Evolutionary conservation across 2,888 invertebrate species (phyloP), one percentile per base, ranked within the genome.

Genomic region (Gortyna flavago): DNA sequence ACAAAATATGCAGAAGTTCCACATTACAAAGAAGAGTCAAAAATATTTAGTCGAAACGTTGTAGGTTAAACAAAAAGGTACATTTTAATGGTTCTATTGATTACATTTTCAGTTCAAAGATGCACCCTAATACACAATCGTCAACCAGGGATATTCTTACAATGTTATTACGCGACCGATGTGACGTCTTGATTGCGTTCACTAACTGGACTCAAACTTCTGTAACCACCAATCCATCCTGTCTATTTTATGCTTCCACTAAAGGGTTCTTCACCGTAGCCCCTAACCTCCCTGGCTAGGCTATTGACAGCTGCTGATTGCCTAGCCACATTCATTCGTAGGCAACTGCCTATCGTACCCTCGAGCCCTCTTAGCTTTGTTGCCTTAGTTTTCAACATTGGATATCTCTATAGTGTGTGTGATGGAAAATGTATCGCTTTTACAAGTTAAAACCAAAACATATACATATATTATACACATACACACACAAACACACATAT

Each of bases 301-400:
- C 85, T 70, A 82, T 78, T 75, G 75, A 78, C n/a, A 68, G 59
- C 74, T 66, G 70, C 77, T 83, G 80, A 79, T 77, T 71, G 77
- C 81, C 75, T 64, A 59, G 73, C 84, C 84, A 84, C 87, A 86
- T 84, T 73, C 87, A 86, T 70, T 54, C 25, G 41, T 32, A n/a
- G 70, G 41, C 77, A 41, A 71, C 59, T 64, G 62, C 62, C 29
- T 32, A 76, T 77, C 44, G 48, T 62, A 70, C 41, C 48, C 75
- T 75, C 66, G n/a, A n/a, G 38, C 32, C 67, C 75, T 70, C 64
- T 83, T 72, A 54, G 38, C 35, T 65, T 73, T 75, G 70, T 86
- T 73, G n/a, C 48, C 35, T 61, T 38, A 35, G 79, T 72, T 75
- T 48, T 48, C 48, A 62, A 38, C 57, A 79, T 71, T 72, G 54